A percentile compares a stretch with the other conserved stretches of the same genome.
Conservation (phyloP, 30 jellyfish, hydroid and myxozoan species). For the Catostylus mosaicus region DNA sequence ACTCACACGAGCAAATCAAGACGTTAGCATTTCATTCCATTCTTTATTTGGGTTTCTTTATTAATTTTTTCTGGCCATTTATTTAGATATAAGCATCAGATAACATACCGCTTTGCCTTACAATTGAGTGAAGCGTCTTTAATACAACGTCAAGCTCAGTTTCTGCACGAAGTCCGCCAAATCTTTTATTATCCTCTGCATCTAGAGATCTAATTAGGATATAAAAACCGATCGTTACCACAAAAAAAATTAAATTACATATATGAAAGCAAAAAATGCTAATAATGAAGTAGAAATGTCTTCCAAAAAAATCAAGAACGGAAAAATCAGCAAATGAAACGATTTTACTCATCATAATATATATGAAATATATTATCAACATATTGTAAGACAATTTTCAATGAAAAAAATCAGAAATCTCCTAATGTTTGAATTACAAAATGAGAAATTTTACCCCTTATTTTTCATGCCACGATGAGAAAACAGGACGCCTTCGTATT, state of each 20-base stretch:
- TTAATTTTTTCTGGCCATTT: too few species aligned
- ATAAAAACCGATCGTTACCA: not conserved
- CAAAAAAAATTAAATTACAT: not conserved
- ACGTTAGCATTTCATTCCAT: too few species aligned
- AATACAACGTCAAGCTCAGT: conserved; percentile 85
- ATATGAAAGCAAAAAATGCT: not conserved
- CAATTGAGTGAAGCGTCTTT: conserved; percentile 38
- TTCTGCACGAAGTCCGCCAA: conserved; percentile 84
- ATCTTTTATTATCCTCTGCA: conserved; percentile 42
- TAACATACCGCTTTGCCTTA: conserved; percentile 68
- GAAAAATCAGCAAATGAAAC: not conserved
- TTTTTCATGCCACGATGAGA: conserved; percentile 62
- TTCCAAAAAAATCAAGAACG: too few species aligned
- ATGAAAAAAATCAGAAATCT: too few species aligned
- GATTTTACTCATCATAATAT: too few species aligned
- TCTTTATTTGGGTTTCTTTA: too few species aligned
- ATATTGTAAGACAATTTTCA: too few species aligned
- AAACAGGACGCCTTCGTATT: conserved; percentile 61
- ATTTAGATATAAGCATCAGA: too few species aligned
- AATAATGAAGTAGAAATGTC: too few species aligned
- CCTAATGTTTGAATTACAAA: too few species aligned
- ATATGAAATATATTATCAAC: too few species aligned
- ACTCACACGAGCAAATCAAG: too few species aligned
- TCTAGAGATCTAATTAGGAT: not conserved
- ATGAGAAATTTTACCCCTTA: not conserved